Evolutionary conservation across 2,888 invertebrate species (phyloP), one percentile per base, ranked within the genome.

Genomic region (Hydriomena furcata): DNA sequence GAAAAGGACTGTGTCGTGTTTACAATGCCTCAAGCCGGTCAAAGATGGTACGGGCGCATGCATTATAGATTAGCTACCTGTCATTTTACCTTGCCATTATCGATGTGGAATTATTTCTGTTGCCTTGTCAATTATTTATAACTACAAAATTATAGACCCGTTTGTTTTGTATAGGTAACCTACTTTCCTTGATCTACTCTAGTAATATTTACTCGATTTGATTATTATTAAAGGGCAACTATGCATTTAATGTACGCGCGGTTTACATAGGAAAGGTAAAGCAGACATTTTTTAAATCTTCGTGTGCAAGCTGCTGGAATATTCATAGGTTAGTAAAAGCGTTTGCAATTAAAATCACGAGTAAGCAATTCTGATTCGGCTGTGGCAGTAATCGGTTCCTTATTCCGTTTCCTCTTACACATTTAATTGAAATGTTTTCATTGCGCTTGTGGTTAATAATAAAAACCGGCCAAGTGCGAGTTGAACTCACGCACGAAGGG

Each of bases 1-100:
- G 80, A 90, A 89, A 82, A 88, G 80, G 62, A 76, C 73, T 66
- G 84, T 90, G 76, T 90, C 90, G 74, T 90, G 90, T 78, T 87
- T 90, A 80, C 90, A 90, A 80, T 90, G 90, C 76, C 82, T 90
- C 79, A 90, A 87, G 69, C 79, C 89, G 27, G 79, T 79, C 21
- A 87, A 90, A 62, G 89, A 89, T 68, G 89, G 89, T 89, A 84
- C 62, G 64, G 58, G 43, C 4, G 17, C 17, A 17, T 17, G 17
- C 17, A n/a, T n/a, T n/a, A n/a, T n/a, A n/a, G n/a, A n/a, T n/a
- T n/a, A n/a, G n/a, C n/a, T n/a, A n/a, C n/a, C n/a, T n/a, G n/a
- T n/a, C n/a, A n/a, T n/a, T n/a, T n/a, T n/a, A n/a, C n/a, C n/a
- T n/a, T n/a, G n/a, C n/a, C n/a, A n/a, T 4, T 17, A 17, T 17